Base-by-base conservation (phyloP, 1,140 invertebrate species). In the Hylyphantes graminicola region DNA sequence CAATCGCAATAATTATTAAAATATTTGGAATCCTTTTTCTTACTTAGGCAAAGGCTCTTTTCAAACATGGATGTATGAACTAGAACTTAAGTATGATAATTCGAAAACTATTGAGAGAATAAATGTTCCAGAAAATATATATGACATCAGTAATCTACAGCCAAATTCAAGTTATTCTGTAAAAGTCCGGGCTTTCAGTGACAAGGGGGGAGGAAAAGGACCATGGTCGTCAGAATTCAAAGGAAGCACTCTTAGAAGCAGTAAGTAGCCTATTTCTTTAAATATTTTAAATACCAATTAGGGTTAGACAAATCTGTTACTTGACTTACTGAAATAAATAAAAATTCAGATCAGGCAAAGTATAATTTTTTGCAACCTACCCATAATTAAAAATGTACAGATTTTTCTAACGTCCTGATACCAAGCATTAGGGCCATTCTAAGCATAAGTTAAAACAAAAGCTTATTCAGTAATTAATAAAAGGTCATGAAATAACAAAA, bases 1-100 rank as follows among this genome's bases (percentile, higher is more conserved):
- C 35, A 35, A 35, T 35, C 35, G 35, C 35, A 35, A 35, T 35
- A 5, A 35, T 35, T 35, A 35, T 35, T 5, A 35, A 35, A 35
- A 35, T 35, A 35, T 35, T 35, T 35, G 1, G 35, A 35, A 35
- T 35, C 35, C 59, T 65, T 15, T 19, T 35, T 74, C 79, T 53
- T 74, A 72, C 86, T 13, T 65, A 89, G 89, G 89, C 10, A 72
- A 65, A 53, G 93, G 93, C 0, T 94, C 96, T 0, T 97, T 95
- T 93, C 93, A 94, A 86, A 93, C 93, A 85, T 97, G 96, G 95
- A 92, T 92, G 0, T 98, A 96, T 89, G 93, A 95, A 88, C 90
- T 98, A 19, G 86, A 91, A 96, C 85, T 92, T 94, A 88, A 50
- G 17, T 50, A 54, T 15, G 6, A 9, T 9, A 79, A 19, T 13